phyloP scores from a whole-genome alignment of 2,888 invertebrate species.

The Rhimphoctona megacephalus region DNA sequence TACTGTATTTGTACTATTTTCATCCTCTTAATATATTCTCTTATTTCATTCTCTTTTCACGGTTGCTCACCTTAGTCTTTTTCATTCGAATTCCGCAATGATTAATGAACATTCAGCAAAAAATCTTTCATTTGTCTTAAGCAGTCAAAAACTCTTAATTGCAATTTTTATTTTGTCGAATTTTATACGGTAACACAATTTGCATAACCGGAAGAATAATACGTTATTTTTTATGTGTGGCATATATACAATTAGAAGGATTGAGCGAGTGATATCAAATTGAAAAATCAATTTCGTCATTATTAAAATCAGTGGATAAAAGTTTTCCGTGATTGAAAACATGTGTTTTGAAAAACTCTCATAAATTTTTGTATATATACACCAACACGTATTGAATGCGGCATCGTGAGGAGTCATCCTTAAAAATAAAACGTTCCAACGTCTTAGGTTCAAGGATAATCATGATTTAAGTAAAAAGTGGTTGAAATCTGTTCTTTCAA shows the following conservation, averaged over 20 bases:
- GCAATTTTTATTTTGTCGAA: background rate
- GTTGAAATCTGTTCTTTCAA: background rate
- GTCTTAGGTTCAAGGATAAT: background rate
- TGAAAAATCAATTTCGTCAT: background rate
- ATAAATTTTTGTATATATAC: no score
- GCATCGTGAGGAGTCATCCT: no score
- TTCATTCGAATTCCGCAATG: conserved; percentile 18
- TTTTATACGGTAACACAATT: background rate
- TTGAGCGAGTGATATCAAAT: background rate
- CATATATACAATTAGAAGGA: no score
- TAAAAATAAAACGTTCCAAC: background rate
- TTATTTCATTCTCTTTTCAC: background rate
- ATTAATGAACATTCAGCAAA: conserved; percentile 29
- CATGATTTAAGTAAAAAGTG: background rate
- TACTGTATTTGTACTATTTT: conserved; percentile 12
- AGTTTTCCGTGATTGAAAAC: no score
- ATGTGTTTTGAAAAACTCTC: no score
- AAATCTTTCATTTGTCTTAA: background rate
- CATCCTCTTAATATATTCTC: background rate
- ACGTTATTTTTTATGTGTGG: no score
- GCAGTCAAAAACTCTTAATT: no score
- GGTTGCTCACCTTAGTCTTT: background rate
- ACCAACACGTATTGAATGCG: no score
- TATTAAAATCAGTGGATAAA: background rate
- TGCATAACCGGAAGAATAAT: background rate